phyloP scores from a whole-genome alignment of 2,888 invertebrate genomes.

The Rhagonycha lutea region DNA sequence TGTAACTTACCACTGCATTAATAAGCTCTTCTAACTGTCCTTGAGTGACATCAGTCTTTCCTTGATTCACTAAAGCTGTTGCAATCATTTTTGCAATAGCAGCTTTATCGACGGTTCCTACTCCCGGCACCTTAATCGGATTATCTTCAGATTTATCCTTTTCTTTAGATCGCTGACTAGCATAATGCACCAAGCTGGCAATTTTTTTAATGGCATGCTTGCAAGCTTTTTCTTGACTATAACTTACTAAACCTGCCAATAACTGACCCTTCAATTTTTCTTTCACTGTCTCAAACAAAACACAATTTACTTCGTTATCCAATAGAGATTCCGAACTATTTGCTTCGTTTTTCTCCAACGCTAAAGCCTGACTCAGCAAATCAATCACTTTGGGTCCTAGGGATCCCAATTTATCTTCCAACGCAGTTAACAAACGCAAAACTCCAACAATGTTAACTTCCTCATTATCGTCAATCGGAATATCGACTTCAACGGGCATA shows the following conservation, averaged over 20 bases:
- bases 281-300: conserved; percentile 81
- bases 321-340: conserved; percentile 78
- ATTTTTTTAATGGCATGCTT: conserved; percentile 77
- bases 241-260: conserved; percentile 63
- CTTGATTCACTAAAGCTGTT: conserved; percentile 76
- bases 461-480: conserved; percentile 55
- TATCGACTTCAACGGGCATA: conserved; percentile 36
- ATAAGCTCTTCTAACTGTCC: conserved; percentile 79
- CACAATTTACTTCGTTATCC: conserved; percentile 72
- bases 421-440: conserved; percentile 74
- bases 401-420: conserved; percentile 84
- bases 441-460: conserved; percentile 67
- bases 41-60: conserved; percentile 79
- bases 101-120: conserved; percentile 75
- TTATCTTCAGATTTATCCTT: conserved; percentile 50
- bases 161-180: conserved; percentile 57
- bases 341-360: conserved; percentile 74
- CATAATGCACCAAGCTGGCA: conserved; percentile 73
- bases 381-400: conserved; percentile 80
- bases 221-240: conserved; percentile 69
- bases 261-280: conserved; percentile 82
- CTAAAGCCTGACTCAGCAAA: conserved; percentile 75
- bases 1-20: conserved; percentile 70
- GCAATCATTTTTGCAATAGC: conserved; percentile 83
- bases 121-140: conserved; percentile 67